Conservation (phyloP, 1,140 invertebrate genomes). For the Pachyrhynchus sulphureomaculatus region DNA sequence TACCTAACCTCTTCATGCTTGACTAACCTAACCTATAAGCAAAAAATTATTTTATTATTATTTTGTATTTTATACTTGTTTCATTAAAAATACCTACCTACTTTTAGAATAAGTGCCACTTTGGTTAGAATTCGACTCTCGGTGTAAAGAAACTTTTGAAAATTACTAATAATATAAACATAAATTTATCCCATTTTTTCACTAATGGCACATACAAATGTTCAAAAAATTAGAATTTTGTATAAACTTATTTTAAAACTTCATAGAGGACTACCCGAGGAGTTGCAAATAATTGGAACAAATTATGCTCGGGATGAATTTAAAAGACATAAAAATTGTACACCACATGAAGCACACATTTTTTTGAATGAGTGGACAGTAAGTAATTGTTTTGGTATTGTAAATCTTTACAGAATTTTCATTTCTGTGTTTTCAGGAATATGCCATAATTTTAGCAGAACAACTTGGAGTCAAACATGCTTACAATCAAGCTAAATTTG, state of each 20-base stretch:
- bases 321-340: slow-evolving; percentile 79
- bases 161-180: no score
- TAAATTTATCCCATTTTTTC: no score
- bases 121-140: no score
- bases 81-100: no score
- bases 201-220: slow-evolving; percentile 52
- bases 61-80: no score
- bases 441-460: slow-evolving; percentile 69
- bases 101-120: no score
- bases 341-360: slow-evolving; percentile 64
- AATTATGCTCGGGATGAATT: slow-evolving; percentile 89
- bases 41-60: no score
- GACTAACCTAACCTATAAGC: no score
- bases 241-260: slow-evolving; percentile 87
- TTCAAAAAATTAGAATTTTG: slow-evolving; percentile 70
- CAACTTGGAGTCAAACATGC: slow-evolving; percentile 67
- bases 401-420: neutral
- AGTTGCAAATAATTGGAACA: slow-evolving; percentile 75
- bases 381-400: slow-evolving; percentile 46
- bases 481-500: slow-evolving; percentile 60
- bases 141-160: no score
- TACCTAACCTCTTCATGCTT: no score
- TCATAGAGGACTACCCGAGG: slow-evolving; percentile 77
- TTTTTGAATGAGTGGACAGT: slow-evolving; percentile 92
- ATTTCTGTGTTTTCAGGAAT: slow-evolving; percentile 63